phyloP scores from a whole-genome alignment of 1,140 invertebrate species.

The Drosophila nikananu region DNA sequence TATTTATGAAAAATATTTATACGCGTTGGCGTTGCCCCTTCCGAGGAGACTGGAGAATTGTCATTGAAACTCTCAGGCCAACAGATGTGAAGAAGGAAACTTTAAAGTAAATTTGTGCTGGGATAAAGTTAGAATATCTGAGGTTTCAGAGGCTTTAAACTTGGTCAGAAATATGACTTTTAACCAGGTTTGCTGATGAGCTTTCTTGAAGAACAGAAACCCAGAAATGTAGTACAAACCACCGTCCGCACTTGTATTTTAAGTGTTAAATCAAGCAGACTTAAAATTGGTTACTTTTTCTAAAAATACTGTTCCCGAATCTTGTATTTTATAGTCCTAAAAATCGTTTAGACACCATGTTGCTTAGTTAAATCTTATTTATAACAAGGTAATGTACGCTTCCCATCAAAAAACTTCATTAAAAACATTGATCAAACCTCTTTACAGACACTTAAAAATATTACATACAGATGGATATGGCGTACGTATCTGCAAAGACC shows the following conservation, averaged over 20 bases:
- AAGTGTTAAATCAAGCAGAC: too few species aligned
- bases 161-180: neutral
- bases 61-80: neutral
- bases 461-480: neutral
- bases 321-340: too few species aligned
- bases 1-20: conserved; percentile 54
- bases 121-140: neutral
- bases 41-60: neutral
- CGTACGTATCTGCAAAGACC: neutral
- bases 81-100: neutral
- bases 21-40: conserved; percentile 29
- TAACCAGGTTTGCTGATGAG: neutral
- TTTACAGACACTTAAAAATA: neutral
- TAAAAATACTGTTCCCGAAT: neutral
- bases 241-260: neutral
- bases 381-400: neutral
- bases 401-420: neutral
- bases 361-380: neutral
- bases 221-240: neutral
- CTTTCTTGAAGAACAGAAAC: neutral
- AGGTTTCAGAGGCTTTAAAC: too few species aligned
- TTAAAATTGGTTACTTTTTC: too few species aligned
- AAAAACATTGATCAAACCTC: conserved; percentile 4
- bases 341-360: neutral
- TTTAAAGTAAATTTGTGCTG: neutral